These are phyloP conservation scores for Fragum whitleyi DNA, from an alignment of 2,888 invertebrate species.

Conservation along the genomic window DNA sequence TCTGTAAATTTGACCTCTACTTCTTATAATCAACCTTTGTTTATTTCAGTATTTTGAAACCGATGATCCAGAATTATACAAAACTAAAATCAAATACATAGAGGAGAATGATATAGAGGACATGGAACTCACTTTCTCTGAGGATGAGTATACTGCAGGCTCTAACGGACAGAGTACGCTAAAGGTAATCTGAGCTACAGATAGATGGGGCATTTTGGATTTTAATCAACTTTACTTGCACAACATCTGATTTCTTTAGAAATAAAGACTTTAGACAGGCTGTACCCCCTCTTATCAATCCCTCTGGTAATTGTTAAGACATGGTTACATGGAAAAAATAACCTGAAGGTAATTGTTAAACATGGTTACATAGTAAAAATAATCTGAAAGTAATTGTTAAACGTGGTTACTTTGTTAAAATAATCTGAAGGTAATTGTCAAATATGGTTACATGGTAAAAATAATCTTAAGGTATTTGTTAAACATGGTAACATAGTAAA, in stretches of 20 bases:
- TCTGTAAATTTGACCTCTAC: too few relatives aligned
- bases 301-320: too few relatives aligned
- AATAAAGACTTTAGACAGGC: too few relatives aligned
- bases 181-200: conserved; percentile 34
- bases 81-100: conserved; percentile 97
- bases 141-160: conserved; percentile 92
- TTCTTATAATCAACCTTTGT: too few relatives aligned
- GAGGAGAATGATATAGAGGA: conserved; percentile 95
- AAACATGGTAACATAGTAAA: too few relatives aligned
- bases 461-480: not conserved
- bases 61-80: conserved; percentile 96
- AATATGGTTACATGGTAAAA: not conserved
- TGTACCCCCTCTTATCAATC: too few relatives aligned
- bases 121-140: conserved; percentile 94
- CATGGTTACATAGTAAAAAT: conserved; percentile 89
- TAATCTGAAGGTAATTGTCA: too few relatives aligned
- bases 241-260: too few relatives aligned
- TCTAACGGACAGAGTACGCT: conserved; percentile 29
- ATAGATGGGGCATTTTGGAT: not conserved
- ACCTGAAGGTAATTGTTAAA: conserved; percentile 85
- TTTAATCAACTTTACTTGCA: too few relatives aligned
- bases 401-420: conserved; percentile 86
- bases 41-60: conserved; percentile 94
- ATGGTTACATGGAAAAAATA: not conserved
- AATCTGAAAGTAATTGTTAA: conserved; percentile 74